phyloP scores from a whole-genome alignment of 2,797 vertebrate species.

The Alectoris magna region DNA sequence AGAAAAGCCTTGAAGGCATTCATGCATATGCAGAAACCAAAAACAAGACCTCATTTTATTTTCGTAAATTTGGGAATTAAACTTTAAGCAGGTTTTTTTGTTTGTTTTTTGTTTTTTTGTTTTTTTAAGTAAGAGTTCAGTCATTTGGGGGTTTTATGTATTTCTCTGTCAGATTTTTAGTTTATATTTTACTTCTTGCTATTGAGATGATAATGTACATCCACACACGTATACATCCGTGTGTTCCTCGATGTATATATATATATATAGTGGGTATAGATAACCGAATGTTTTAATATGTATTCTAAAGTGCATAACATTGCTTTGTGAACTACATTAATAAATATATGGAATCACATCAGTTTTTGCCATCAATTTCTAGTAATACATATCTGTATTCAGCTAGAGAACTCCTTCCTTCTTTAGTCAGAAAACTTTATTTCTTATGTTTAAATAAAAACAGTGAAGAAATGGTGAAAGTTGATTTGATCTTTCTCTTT shows the following conservation, averaged over 20 bases:
- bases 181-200: not conserved
- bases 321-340: not conserved
- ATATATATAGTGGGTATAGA: not conserved
- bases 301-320: not conserved
- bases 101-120: too few species aligned
- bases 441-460: not conserved
- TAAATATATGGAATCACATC: not conserved
- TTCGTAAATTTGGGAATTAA: not conserved
- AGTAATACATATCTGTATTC: not conserved
- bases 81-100: not conserved
- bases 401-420: not conserved
- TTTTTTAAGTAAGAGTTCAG: not conserved
- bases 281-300: not conserved
- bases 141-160: not conserved
- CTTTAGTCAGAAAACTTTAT: not conserved
- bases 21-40: not conserved
- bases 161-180: constrained; percentile 3
- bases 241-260: not conserved
- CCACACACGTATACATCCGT: rapidly evolving
- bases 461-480: not conserved
- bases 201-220: not conserved
- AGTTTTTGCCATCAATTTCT: not conserved
- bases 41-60: not conserved
- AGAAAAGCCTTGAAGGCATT: not conserved
- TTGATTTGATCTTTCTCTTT: not conserved